Percentiles rank a stretch among this genome's conserved stretches.
phyloP scores from a whole-genome alignment of 2,888 invertebrate genomes.

The Mesochorus sp. region DNA sequence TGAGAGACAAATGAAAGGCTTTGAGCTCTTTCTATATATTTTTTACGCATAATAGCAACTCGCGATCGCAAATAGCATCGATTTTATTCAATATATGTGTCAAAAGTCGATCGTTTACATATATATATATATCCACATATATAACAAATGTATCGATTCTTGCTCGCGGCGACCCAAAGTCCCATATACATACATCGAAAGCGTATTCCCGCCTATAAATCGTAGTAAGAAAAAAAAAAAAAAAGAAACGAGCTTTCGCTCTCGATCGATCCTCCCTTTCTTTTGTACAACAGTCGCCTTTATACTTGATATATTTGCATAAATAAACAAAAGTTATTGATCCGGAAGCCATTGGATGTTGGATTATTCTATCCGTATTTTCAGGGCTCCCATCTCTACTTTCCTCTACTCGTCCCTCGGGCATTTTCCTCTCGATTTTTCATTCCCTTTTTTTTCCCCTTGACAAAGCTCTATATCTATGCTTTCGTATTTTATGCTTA shows the following conservation, averaged over 20 bases:
- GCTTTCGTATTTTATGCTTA: no score
- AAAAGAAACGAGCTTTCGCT: not conserved
- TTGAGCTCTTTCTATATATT: no score
- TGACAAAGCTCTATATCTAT: not conserved
- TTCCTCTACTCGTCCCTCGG: not conserved
- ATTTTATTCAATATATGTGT: slow-evolving; percentile 10
- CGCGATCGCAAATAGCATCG: slow-evolving; percentile 18
- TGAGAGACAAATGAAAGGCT: no score
- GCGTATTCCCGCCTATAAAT: not conserved
- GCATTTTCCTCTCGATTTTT: not conserved
- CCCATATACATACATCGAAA: not conserved
- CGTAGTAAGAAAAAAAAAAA: not conserved
- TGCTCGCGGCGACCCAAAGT: not conserved
- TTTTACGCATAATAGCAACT: no score
- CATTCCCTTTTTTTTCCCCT: not conserved
- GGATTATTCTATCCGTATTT: not conserved
- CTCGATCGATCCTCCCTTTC: not conserved
- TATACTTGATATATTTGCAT: slow-evolving; percentile 35
- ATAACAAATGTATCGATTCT: not conserved
- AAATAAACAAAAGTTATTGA: slow-evolving; percentile 44
- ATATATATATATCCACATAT: slow-evolving; percentile 1
- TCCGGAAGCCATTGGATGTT: not conserved
- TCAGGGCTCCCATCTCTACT: not conserved
- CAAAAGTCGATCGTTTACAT: not conserved
- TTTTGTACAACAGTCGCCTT: not conserved